Evolutionary conservation across 2,888 invertebrate genomes (phyloP).

Genomic region (Platypus cylindrus): DNA sequence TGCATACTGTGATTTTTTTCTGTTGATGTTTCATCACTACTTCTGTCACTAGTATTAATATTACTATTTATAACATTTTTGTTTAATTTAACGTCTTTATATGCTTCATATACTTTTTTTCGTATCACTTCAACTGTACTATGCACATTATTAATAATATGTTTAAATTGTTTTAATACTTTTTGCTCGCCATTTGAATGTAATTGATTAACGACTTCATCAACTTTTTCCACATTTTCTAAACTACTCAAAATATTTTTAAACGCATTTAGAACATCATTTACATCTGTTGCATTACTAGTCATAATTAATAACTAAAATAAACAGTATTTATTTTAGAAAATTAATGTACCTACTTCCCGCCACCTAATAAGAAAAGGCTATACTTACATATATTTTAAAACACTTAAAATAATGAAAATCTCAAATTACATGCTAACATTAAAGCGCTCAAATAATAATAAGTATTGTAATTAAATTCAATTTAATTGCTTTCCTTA

Average conservation of each 20-base stretch:
- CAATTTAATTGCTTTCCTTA: no score
- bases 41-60: constrained; percentile 1
- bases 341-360: no score
- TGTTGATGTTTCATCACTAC: not conserved
- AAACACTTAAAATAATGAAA: no score
- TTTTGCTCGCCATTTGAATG: constrained; percentile 6
- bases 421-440: no score
- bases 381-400: no score
- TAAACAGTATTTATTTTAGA: no score
- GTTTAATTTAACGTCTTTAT: constrained; percentile 6
- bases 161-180: constrained; percentile 10
- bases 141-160: constrained; percentile 4
- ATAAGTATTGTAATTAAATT: no score
- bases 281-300: no score
- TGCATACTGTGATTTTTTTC: not conserved
- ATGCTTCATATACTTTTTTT: constrained; percentile 8
- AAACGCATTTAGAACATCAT: not conserved
- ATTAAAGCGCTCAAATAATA: no score
- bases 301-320: no score
- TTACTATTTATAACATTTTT: constrained; percentile 3
- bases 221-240: constrained; percentile 5
- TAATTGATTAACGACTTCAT: constrained; percentile 7
- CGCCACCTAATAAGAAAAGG: no score
- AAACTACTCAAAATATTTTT: constrained; percentile 8
- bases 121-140: constrained; percentile 6